A percentile compares a stretch with the other conserved stretches of the same genome.
Conservation (phyloP, 1,140 invertebrate genomes). For the Brachionus asplanchnoidis region DNA sequence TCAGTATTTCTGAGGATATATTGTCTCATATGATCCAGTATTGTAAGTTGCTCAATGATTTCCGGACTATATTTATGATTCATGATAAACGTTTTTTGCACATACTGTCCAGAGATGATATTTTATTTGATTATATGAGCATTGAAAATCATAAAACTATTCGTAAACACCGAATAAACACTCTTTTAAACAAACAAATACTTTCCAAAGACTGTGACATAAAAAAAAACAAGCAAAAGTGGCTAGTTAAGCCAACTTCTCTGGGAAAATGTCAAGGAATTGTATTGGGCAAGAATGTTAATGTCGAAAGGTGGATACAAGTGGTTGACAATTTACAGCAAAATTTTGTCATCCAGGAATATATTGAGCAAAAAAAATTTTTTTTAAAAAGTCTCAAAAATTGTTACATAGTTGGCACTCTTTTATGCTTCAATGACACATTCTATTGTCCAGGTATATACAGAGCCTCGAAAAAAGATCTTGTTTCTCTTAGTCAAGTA, state of each 20-base stretch:
- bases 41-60: slow-evolving; percentile 23
- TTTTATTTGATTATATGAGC: slow-evolving; percentile 2
- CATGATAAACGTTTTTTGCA: slow-evolving; percentile 39
- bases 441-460: slow-evolving; percentile 25
- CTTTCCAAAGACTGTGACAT: not conserved
- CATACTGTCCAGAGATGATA: slow-evolving; percentile 8
- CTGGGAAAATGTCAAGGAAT: slow-evolving; percentile 34
- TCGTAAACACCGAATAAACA: not conserved
- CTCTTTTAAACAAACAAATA: not conserved
- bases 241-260: not conserved
- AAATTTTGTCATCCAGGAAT: not conserved
- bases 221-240: not conserved
- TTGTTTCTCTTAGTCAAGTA: not conserved
- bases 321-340: not conserved
- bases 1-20: not conserved
- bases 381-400: not conserved
- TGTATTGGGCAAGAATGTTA: not conserved
- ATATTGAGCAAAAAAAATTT: slow-evolving; percentile 24
- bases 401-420: not conserved
- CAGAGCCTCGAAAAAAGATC: not conserved
- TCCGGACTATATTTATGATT: slow-evolving; percentile 29
- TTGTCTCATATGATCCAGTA: not conserved
- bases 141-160: not conserved
- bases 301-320: not conserved
- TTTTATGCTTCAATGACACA: not conserved